phyloP scores from a whole-genome alignment of 2,888 invertebrate genomes.

The Agrilus cyanescens region DNA sequence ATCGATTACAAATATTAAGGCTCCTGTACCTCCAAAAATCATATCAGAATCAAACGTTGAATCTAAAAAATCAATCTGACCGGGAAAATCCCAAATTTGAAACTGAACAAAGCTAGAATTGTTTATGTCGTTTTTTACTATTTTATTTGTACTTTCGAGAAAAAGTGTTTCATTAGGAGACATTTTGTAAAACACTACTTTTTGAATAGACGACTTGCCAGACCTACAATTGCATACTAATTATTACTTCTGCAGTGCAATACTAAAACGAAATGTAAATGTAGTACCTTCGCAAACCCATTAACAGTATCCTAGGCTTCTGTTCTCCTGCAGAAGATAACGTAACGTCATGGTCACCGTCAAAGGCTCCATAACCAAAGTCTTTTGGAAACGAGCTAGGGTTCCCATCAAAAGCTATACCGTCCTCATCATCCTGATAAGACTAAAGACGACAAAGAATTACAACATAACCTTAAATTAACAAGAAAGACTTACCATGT shows the following conservation, averaged over 20 bases:
- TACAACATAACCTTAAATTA: too few species aligned
- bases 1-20: slow-evolving; percentile 97
- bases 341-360: slow-evolving; percentile 62
- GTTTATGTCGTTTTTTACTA: slow-evolving; percentile 95
- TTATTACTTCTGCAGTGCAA: too few species aligned
- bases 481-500: too few species aligned
- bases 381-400: slow-evolving; percentile 78
- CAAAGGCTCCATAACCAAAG: slow-evolving; percentile 83
- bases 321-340: slow-evolving; percentile 57
- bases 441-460: slow-evolving; percentile 17
- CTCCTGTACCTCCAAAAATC: slow-evolving; percentile 95
- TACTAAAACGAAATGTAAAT: too few species aligned
- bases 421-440: slow-evolving; percentile 37
- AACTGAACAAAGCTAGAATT: slow-evolving; percentile 98
- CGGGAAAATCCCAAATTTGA: slow-evolving; percentile 99
- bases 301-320: slow-evolving; percentile 86
- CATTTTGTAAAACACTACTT: slow-evolving; percentile 99
- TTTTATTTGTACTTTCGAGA: slow-evolving; percentile 95
- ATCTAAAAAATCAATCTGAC: slow-evolving; percentile 97
- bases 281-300: slow-evolving; percentile 87
- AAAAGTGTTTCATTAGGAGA: slow-evolving; percentile 99
- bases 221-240: slow-evolving; percentile 52
- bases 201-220: slow-evolving; percentile 98
- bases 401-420: slow-evolving; percentile 33
- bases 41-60: slow-evolving; percentile 90